Evolutionary conservation across 1,140 invertebrate genomes (phyloP).

Genomic region (Leptinotarsa texana): DNA sequence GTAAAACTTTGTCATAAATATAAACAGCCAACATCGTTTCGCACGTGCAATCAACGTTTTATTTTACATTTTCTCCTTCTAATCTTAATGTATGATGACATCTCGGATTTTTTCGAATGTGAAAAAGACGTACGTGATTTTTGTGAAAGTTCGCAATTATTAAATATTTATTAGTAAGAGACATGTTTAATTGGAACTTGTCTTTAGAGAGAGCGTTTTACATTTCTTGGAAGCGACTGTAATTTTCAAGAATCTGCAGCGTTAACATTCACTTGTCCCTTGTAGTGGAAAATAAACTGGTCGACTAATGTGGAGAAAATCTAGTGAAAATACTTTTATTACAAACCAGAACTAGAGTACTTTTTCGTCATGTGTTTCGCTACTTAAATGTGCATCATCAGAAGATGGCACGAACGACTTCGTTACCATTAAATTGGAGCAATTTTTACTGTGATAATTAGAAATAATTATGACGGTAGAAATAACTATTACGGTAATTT

Average conservation of each 20-base stretch:
- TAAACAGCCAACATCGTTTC: conserved; percentile 17
- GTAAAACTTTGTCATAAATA: conserved; percentile 12
- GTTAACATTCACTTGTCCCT: background rate
- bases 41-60: conserved; percentile 22
- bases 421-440: too few species aligned
- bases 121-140: conserved; percentile 21
- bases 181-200: conserved; percentile 26
- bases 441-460: too few species aligned
- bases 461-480: too few species aligned
- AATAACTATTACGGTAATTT: too few species aligned
- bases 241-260: background rate
- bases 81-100: conserved; percentile 30
- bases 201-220: conserved; percentile 18
- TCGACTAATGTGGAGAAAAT: background rate
- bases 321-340: too few species aligned
- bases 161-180: conserved; percentile 26
- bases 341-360: too few species aligned
- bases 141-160: conserved; percentile 29
- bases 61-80: conserved; percentile 29
- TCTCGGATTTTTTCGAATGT: conserved; percentile 13
- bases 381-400: too few species aligned
- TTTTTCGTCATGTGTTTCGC: too few species aligned
- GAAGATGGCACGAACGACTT: too few species aligned
- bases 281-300: background rate
- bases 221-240: background rate